Evolutionary conservation across 2,113 vertebrate species (phyloP), one percentile per base, ranked within the genome.

Genomic region (Pandion haliaetus): DNA sequence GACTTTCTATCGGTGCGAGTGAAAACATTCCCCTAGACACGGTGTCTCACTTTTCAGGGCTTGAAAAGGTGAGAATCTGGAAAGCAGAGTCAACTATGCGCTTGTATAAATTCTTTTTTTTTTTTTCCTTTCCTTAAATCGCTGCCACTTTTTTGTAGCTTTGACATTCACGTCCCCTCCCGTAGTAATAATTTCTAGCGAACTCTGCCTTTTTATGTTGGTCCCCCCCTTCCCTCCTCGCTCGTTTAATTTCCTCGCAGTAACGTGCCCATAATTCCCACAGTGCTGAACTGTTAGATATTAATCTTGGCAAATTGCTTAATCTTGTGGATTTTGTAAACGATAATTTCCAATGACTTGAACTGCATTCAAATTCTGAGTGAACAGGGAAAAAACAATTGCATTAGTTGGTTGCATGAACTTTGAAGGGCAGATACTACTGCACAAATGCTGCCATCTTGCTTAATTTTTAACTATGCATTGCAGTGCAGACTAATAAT

Each of bases 401-500:
- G 91, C 97, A 96, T 98, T 98, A 88, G 96, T 98, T 98, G 98
- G 98, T 98, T 98, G 98, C 98, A 98, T 98, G 98, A 98, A 98
- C 98, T 98, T 98, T 97, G 97, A 98, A 97, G 96, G 98, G 97
- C 98, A 98, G 98, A 98, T 96, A 95, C 95, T 97, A 96, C 98
- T 98, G 98, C 98, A 98, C 98, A 98, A 97, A 98, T 97, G 97
- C 98, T 98, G 98, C 98, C 98, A 98, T 98, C 96, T 98, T 98
- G 97, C 98, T 98, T 98, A 97, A 94, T 98, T 98, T 98, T 98
- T 97, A 98, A 98, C 98, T 98, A 98, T 98, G 98, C 98, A 98
- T 98, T 98, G 97, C 97, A 98, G 98, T 98, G 98, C 98, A 98
- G 97, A 97, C 95, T 97, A 96, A 88, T 52, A 31, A 18, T 17